Evolutionary conservation across 2,113 vertebrate genomes (phyloP).

Genomic region (Syrrhaptes paradoxus): DNA sequence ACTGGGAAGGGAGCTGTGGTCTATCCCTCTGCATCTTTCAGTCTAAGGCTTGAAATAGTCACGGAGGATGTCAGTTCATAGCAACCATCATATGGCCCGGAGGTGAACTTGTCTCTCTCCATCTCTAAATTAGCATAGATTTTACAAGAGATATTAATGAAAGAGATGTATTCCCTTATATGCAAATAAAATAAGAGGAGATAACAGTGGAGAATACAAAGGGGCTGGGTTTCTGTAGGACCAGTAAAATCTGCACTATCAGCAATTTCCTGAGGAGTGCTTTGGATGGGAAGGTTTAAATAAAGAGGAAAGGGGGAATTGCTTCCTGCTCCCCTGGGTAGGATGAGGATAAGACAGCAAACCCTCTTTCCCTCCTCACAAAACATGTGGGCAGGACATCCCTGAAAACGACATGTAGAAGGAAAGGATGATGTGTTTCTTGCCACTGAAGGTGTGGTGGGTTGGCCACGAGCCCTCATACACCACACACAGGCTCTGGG

Average conservation of each 20-base stretch:
- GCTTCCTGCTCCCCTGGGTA: not conserved
- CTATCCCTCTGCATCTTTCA: not conserved
- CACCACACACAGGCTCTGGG: not conserved
- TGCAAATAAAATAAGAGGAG: not conserved
- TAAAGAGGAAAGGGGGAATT: not conserved
- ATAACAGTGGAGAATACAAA: not conserved
- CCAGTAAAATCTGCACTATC: not conserved
- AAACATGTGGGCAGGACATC: not conserved
- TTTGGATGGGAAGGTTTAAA: not conserved
- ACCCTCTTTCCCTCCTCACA: not conserved
- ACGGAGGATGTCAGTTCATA: not conserved
- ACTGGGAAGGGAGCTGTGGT: not conserved
- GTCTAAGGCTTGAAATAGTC: not conserved
- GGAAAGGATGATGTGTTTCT: accelerated
- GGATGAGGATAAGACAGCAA: not conserved
- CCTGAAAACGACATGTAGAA: accelerated
- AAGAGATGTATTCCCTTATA: not conserved
- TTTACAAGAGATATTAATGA: not conserved
- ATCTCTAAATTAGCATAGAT: not conserved
- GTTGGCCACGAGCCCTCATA: not conserved
- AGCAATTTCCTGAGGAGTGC: not conserved
- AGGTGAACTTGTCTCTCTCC: not conserved
- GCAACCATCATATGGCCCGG: not conserved
- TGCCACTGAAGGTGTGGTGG: not conserved
- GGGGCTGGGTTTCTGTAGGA: not conserved